Evolutionary conservation across 2,797 vertebrate genomes (phyloP).

Genomic region (Trachops cirrhosus): DNA sequence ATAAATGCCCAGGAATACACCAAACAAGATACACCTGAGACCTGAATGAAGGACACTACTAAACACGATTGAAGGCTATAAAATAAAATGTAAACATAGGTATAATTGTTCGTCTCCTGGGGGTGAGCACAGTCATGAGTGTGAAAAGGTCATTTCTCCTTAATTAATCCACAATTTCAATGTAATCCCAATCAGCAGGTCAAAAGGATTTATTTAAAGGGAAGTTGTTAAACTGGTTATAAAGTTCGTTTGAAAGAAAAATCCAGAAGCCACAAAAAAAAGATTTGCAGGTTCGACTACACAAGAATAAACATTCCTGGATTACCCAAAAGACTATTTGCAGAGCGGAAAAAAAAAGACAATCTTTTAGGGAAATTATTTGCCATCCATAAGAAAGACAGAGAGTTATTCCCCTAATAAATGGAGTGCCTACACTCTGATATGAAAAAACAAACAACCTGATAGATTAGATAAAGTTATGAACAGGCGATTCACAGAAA

Average conservation of each 20-base stretch:
- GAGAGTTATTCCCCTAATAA: background rate
- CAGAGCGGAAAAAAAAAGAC: background rate
- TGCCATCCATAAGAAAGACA: background rate
- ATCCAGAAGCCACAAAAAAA: background rate
- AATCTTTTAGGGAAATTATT: background rate
- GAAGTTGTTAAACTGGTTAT: background rate
- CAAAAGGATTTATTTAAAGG: background rate
- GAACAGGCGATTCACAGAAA: background rate
- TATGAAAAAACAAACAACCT: background rate
- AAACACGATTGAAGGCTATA: background rate
- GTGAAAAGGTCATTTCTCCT: background rate
- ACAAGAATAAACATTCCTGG: conserved; percentile 17
- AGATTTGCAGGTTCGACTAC: background rate
- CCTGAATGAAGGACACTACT: background rate
- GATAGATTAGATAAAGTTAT: conserved; percentile 13
- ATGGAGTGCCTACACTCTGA: background rate
- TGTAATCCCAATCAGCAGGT: background rate
- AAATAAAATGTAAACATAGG: background rate
- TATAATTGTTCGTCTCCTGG: background rate
- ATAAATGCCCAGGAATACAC: background rate
- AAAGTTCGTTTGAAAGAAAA: conserved; percentile 24
- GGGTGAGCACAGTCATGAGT: background rate
- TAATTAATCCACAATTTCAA: background rate
- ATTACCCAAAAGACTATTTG: background rate
- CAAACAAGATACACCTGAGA: background rate